Base-by-base conservation (phyloP, 2,113 vertebrate species). In the Oplegnathus fasciatus region DNA sequence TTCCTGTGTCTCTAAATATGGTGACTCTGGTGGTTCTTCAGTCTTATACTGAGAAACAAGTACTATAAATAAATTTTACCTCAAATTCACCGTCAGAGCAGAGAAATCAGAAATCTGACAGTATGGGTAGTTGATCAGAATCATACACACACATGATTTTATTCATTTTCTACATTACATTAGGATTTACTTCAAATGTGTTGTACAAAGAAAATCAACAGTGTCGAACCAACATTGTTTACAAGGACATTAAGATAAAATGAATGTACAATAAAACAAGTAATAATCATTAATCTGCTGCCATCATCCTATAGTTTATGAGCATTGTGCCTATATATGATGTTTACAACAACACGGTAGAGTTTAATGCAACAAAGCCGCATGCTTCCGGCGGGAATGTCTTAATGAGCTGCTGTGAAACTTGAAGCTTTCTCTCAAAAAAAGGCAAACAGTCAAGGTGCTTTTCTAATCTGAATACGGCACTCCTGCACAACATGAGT, bases 151-250 rank as follows among this genome's bases (percentile, higher is more conserved):
- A 78, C 28, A 15, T 50, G 1, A 22, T 0, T 80, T 91, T 83
- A 86, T 85, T 89, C 5, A 66, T 70, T 75, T 82, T 64, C 48
- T 60, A 87, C 74, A 68, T 87, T 84, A 74, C 85, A 79, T 85
- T 54, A 86, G 66, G 5, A 37, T 79, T 75, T 30, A 78, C 44
- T 62, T 83, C 52, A 60, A 34, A 82, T 22, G 18, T 20, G 76
- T 80, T 30, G 55, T 11, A 76, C 57, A 89, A 1, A 50, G 22
- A 69, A 84, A 78, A 86, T 48, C 22, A 80, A 66, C 3, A 20
- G 32, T 55, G 65, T n/a, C n/a, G n/a, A n/a, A n/a, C n/a, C n/a
- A n/a, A n/a, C 34, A 37, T 37, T 3, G 34, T 37, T 37, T 37
- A 37, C 60, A 81, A n/a, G 17, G 24, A 80, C 44, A 32, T 48